Conservation (phyloP, 2,888 invertebrate species). For the Endotricha flammealis region DNA sequence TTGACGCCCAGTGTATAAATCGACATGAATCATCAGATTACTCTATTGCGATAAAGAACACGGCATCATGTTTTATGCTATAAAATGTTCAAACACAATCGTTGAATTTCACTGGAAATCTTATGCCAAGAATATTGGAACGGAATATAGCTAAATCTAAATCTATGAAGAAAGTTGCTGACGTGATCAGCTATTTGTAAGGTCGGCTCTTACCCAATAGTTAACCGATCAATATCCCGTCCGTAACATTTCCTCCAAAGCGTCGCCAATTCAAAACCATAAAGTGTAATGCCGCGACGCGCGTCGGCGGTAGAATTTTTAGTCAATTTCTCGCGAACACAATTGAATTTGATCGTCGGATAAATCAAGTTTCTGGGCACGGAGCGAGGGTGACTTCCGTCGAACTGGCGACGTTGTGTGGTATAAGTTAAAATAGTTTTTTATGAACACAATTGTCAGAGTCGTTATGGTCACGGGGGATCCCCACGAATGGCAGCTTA, state of each 20-base stretch:
- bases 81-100: too few relatives aligned
- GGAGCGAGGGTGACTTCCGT: constrained; percentile 48
- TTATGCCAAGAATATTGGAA: too few relatives aligned
- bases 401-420: constrained; percentile 27
- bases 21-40: too few relatives aligned
- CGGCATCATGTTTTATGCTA: too few relatives aligned
- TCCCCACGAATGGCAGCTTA: too few relatives aligned
- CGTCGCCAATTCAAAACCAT: constrained; percentile 31
- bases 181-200: background rate
- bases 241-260: background rate
- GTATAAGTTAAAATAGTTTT: background rate
- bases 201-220: too few relatives aligned
- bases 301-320: constrained; percentile 61
- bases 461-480: background rate
- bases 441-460: background rate
- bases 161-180: background rate
- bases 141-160: too few relatives aligned
- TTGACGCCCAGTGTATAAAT: too few relatives aligned
- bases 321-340: constrained; percentile 67
- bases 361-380: constrained; percentile 69
- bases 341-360: constrained; percentile 70
- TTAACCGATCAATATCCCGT: background rate
- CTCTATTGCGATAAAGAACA: too few relatives aligned
- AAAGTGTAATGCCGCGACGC: constrained; percentile 38
- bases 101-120: too few relatives aligned